These are phyloP conservation scores for Capricornis sumatraensis DNA, from an alignment of 2,113 vertebrate species.

Conservation along the genomic window DNA sequence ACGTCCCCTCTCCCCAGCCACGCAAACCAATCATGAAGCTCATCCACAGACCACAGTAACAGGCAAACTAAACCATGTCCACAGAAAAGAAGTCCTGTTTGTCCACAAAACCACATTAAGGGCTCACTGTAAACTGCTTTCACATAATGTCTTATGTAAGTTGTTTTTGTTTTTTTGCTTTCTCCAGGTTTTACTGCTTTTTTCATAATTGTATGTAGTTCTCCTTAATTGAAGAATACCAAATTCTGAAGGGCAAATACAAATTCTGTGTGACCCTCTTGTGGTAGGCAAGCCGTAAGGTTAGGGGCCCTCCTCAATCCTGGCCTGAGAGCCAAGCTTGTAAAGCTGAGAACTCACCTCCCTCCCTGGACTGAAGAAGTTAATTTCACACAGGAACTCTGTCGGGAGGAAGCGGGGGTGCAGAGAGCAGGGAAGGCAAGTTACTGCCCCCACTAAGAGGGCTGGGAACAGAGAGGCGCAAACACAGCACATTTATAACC, in stretches of 20 bases:
- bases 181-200: background rate
- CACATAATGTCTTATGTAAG: rapidly evolving
- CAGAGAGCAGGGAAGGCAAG: background rate
- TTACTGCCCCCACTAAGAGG: too few species aligned
- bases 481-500: rapidly evolving
- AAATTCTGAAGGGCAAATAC: background rate
- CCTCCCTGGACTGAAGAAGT: background rate
- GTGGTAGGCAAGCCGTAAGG: rapidly evolving
- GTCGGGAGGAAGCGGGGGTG: rapidly evolving
- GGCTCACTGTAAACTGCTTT: rapidly evolving
- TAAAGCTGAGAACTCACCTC: background rate
- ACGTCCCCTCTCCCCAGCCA: background rate
- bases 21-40: rapidly evolving
- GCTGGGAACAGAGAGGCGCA: too few species aligned
- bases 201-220: background rate
- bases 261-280: background rate
- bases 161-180: background rate
- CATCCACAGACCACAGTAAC: background rate
- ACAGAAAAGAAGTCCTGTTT: background rate
- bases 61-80: background rate
- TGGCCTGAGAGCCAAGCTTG: background rate
- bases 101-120: background rate
- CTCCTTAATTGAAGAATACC: background rate
- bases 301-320: background rate
- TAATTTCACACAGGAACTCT: background rate